Conservation (phyloP, 2,888 invertebrate genomes). For the Priocnemis perturbator region DNA sequence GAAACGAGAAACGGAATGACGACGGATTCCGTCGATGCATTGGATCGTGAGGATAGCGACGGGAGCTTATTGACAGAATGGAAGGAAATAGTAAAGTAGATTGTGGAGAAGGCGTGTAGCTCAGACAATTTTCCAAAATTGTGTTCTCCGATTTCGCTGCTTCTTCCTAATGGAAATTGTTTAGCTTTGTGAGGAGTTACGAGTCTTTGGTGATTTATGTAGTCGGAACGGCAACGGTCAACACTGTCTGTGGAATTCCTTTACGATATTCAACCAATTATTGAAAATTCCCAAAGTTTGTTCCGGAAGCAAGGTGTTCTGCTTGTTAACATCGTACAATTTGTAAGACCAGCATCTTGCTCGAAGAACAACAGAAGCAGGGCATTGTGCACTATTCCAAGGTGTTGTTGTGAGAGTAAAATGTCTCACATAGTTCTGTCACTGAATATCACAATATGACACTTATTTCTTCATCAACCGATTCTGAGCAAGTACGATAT, state of each 20-base stretch:
- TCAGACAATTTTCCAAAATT: neutral
- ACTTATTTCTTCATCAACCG: too few species aligned
- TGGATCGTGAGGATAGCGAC: slow-evolving; percentile 16
- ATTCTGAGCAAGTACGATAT: too few species aligned
- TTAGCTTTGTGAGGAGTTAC: slow-evolving; percentile 23
- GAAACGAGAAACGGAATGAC: neutral
- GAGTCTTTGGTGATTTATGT: slow-evolving; percentile 39
- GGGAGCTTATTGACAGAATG: neutral
- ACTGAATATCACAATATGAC: too few species aligned
- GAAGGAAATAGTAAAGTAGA: neutral
- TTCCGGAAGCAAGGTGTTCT: too few species aligned
- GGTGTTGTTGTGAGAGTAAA: too few species aligned
- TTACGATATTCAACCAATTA: neutral
- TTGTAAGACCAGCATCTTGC: too few species aligned
- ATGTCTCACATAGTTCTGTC: slow-evolving; percentile 12
- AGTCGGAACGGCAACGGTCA: neutral
- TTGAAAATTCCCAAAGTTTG: too few species aligned
- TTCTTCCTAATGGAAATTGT: slow-evolving; percentile 27
- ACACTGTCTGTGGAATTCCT: too few species aligned
- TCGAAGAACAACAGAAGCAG: too few species aligned
- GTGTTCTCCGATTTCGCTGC: too few species aligned
- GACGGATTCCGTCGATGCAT: slow-evolving; percentile 14
- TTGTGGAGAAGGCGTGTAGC: slow-evolving; percentile 10
- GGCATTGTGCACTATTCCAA: too few species aligned
- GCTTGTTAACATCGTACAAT: too few species aligned